Base-by-base conservation (phyloP, 2,113 vertebrate species). In the Gorsachius goisagi region DNA sequence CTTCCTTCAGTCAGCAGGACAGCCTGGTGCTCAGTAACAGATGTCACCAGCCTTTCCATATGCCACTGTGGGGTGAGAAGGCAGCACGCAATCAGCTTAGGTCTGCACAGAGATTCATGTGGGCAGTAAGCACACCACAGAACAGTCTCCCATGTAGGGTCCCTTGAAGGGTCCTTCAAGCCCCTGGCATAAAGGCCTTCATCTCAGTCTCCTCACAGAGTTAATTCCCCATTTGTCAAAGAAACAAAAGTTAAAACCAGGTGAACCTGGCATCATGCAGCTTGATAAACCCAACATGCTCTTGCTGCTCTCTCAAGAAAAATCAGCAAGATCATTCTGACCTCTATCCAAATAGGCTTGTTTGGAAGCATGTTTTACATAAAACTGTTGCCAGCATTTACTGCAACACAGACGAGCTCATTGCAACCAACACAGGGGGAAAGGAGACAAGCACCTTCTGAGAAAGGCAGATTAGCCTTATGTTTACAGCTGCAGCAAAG, bases 21-120 rank as follows among this genome's bases (percentile, higher is more conserved):
- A 83, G 71, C 32, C 28, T 85, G 35, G 45, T 69, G 41, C 13
- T 81, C 60, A 69, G 52, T 12, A 75, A 27, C 55, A 88, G 45
- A 63, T 53, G 11, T 11, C 75, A 44, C 37, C 47, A 20, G 33
- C 62, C 47, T 68, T 73, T 76, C 59, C 41, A 28, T 13, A 3
- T 5, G 73, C 58, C 44, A 30, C 76, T 37, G 20, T 0, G 3
- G 21, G 44, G 33, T 0, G 0, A 81, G 74, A 63, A 59, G 39
- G 49, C 64, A 84, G 86, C 33, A 55, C 1, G 3, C n/a, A 59
- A 13, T 66, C 52, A 71, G 35, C 50, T 67, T 15, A 16, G 32
- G 18, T 72, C 47, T 39, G 52, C 18, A 44, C 56, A 88, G 49
- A 58, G 27, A 67, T 44, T 28, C 66, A 44, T 5, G 5, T 49